Conservation (phyloP, 2,888 invertebrate genomes). For the Cyclophora punctaria region DNA sequence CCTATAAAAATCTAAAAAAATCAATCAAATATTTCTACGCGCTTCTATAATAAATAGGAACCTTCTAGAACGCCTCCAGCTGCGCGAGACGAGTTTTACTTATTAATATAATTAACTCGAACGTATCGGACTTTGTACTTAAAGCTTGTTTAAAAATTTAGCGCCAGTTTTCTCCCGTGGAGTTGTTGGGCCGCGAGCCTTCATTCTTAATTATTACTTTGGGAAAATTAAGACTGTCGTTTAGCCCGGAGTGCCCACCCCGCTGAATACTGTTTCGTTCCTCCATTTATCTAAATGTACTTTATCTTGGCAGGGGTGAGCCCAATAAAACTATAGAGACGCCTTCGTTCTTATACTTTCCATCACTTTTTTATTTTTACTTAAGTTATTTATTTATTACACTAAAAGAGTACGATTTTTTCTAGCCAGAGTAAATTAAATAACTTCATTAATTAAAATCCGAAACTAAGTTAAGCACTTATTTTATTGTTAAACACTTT, state of each 20-base stretch:
- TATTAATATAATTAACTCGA: constrained; percentile 67
- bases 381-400: too few relatives aligned
- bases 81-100: constrained; percentile 37
- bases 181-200: constrained; percentile 59
- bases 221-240: constrained; percentile 76
- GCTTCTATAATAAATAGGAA: constrained; percentile 17
- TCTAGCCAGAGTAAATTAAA: too few relatives aligned
- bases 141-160: constrained; percentile 72
- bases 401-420: too few relatives aligned
- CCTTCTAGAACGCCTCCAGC: constrained; percentile 24
- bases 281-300: constrained; percentile 73
- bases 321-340: constrained; percentile 33
- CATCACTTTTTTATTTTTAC: too few relatives aligned
- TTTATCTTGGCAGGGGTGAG: constrained; percentile 62
- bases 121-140: constrained; percentile 71
- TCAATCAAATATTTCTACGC: constrained; percentile 2
- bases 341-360: constrained; percentile 21
- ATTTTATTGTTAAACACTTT: too few relatives aligned
- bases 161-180: constrained; percentile 46
- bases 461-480: too few relatives aligned
- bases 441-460: too few relatives aligned
- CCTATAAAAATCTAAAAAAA: not conserved
- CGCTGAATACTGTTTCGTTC: constrained; percentile 55
- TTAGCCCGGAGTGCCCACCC: constrained; percentile 64
- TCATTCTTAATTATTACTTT: constrained; percentile 77